Percentiles rank a stretch among this genome's conserved stretches.
Conservation (phyloP, 2,113 vertebrate genomes). For the Xiphorhynchus elegans region DNA sequence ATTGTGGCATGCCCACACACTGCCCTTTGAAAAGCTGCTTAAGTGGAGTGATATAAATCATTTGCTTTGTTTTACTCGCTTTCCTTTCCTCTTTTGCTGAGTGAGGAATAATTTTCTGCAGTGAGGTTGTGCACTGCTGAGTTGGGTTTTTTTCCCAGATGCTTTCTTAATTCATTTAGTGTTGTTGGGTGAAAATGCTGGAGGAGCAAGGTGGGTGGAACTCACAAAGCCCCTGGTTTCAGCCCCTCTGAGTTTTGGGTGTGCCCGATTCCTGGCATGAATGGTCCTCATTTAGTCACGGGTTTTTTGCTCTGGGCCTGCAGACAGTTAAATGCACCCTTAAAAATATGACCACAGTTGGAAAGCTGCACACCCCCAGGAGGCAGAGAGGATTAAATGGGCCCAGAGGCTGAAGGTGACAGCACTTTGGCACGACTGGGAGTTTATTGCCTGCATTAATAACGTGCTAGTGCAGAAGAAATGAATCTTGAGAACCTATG, state of each 20-base stretch:
- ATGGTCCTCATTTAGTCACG: neutral
- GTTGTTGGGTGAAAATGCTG: neutral
- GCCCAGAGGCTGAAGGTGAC: neutral
- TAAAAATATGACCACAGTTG: neutral
- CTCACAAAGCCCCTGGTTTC: neutral
- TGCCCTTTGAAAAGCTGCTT: neutral
- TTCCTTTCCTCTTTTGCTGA: constrained; percentile 20
- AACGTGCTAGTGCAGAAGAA: neutral
- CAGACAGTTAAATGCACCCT: neutral
- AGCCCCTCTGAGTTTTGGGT: neutral
- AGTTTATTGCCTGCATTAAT: neutral
- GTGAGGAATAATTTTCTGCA: neutral
- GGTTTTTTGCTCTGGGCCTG: neutral
- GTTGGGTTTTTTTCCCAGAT: neutral
- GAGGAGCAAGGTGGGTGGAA: neutral
- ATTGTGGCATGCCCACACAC: neutral
- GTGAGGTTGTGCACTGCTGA: neutral
- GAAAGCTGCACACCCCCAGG: neutral
- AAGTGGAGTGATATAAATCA: constrained; percentile 3
- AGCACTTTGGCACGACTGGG: neutral
- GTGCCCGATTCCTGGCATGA: neutral
- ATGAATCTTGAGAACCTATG: neutral
- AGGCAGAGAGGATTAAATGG: neutral
- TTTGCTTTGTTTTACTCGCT: constrained; percentile 16
- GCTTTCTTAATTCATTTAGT: neutral